A percentile compares a stretch with the other conserved stretches of the same genome.
Conservation (phyloP, 2,113 vertebrate genomes). For the Cavia aperea region DNA sequence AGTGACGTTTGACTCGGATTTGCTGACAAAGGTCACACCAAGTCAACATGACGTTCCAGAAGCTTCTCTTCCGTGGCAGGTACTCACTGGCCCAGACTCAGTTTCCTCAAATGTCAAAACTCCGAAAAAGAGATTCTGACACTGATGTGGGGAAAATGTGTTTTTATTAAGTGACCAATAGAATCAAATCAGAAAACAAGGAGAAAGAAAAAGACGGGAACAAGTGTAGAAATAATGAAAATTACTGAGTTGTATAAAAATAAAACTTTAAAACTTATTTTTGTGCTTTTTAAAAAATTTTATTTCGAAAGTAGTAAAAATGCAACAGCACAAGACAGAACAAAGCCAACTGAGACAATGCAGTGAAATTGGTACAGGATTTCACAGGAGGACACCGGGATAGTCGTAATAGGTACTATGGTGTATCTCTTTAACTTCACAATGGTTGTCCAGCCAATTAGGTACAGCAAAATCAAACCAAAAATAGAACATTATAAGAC, state of each 20-base stretch:
- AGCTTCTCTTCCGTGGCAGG: constrained; percentile 72
- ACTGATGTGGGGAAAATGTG: constrained; percentile 63
- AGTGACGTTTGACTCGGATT: constrained; percentile 59
- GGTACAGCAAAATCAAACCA: too few relatives aligned
- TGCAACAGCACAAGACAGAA: too few relatives aligned
- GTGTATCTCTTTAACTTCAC: too few relatives aligned
- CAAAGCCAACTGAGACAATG: too few relatives aligned
- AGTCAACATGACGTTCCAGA: constrained; percentile 75
- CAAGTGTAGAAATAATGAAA: constrained; percentile 54
- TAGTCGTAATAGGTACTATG: too few relatives aligned
- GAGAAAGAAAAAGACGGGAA: constrained; percentile 59
- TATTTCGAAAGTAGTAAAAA: too few relatives aligned
- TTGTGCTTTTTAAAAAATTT: neutral
- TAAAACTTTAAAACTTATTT: neutral
- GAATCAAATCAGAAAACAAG: constrained; percentile 70
- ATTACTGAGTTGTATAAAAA: constrained; percentile 41
- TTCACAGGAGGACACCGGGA: too few relatives aligned
- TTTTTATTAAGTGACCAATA: constrained; percentile 63
- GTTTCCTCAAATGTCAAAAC: constrained; percentile 73
- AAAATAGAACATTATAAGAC: too few relatives aligned
- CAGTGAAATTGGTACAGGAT: too few relatives aligned
- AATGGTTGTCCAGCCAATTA: too few relatives aligned
- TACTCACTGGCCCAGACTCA: constrained; percentile 72
- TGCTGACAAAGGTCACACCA: constrained; percentile 61
- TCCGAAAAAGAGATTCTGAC: constrained; percentile 55